Percentiles rank a stretch among this genome's conserved stretches.
These are phyloP conservation scores for Bolinopsis microptera DNA, from an alignment of 37 sponge, comb jelly and placozoan genomes.

Conservation along the genomic window DNA sequence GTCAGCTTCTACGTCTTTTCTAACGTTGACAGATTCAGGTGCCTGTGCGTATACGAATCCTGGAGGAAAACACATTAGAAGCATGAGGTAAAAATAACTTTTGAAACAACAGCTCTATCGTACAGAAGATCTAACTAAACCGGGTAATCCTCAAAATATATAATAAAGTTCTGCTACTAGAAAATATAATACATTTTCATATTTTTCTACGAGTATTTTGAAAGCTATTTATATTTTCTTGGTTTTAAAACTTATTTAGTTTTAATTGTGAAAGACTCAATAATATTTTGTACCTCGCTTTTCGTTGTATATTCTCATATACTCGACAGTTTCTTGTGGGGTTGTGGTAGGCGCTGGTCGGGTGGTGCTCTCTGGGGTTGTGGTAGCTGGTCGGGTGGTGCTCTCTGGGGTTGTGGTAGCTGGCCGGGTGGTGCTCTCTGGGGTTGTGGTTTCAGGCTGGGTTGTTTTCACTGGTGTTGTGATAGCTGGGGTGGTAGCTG, in stretches of 20 bases:
- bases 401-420: too few species aligned
- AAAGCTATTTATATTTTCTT: too few species aligned
- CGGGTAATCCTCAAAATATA: too few species aligned
- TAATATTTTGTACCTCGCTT: background rate
- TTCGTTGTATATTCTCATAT: background rate
- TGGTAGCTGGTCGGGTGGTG: background rate
- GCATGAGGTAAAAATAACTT: too few species aligned
- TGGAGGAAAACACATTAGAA: background rate
- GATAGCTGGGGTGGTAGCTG: background rate
- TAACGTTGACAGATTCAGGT: background rate
- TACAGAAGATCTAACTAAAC: too few species aligned
- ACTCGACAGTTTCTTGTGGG: background rate
- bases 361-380: background rate
- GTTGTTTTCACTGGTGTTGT: background rate
- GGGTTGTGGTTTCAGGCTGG: background rate
- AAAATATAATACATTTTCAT: too few species aligned
- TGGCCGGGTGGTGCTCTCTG: background rate
- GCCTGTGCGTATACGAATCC: background rate
- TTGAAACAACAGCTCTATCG: too few species aligned
- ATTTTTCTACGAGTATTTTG: too few species aligned
- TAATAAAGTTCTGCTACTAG: too few species aligned
- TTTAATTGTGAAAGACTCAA: too few species aligned
- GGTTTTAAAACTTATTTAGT: too few species aligned
- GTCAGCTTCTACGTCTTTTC: background rate
- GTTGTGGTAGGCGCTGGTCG: background rate